phyloP scores from a whole-genome alignment of 37 sponge, comb jelly and placozoan species.

The Theonella swinhoei region DNA sequence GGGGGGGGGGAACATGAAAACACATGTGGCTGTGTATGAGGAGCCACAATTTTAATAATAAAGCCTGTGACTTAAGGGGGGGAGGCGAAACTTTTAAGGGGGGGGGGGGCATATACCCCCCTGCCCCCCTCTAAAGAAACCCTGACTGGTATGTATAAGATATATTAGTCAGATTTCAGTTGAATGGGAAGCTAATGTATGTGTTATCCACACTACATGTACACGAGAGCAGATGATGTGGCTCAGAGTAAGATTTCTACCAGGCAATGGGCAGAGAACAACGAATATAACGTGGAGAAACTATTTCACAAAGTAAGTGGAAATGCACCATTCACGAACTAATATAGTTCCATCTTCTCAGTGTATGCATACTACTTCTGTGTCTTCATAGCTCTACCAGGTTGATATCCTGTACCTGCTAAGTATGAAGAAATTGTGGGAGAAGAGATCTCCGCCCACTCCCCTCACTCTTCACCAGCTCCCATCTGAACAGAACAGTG shows the following conservation, averaged over 20 bases:
- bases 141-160: no score
- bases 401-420: slow-evolving; percentile 92
- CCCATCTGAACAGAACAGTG: no score
- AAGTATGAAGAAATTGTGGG: slow-evolving; percentile 97
- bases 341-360: background rate
- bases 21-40: no score
- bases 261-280: slow-evolving; percentile 84
- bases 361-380: background rate
- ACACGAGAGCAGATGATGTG: background rate
- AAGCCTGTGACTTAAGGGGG: no score
- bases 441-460: slow-evolving; percentile 79
- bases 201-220: no score
- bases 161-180: no score
- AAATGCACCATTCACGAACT: background rate
- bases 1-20: no score
- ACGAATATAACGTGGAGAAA: slow-evolving; percentile 72
- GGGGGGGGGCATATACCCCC: no score
- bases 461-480: slow-evolving; percentile 50
- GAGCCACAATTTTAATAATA: no score
- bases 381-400: slow-evolving; percentile 67
- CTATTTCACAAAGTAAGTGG: slow-evolving; percentile 80
- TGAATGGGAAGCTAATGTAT: no score
- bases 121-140: background rate
- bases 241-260: slow-evolving; percentile 74
- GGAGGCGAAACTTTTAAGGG: no score